These are phyloP conservation scores for Polyergus mexicanus DNA, from an alignment of 1,140 invertebrate species.

Conservation along the genomic window DNA sequence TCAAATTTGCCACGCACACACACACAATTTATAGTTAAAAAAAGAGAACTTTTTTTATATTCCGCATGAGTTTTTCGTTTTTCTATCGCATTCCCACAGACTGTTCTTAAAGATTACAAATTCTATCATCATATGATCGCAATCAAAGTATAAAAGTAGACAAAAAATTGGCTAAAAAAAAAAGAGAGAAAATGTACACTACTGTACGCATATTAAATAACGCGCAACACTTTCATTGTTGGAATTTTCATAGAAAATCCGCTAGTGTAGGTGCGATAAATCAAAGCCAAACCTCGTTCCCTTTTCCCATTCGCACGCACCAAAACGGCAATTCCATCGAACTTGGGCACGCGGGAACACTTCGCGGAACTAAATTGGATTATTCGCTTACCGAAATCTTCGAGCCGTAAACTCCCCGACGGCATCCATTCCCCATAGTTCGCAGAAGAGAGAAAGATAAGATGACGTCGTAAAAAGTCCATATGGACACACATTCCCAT, in stretches of 20 bases:
- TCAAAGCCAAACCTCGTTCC: slow-evolving; percentile 13
- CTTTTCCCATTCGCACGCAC: slow-evolving; percentile 17
- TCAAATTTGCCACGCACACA: not conserved
- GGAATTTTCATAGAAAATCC: slow-evolving; percentile 16
- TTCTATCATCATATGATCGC: not conserved
- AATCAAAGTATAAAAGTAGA: not conserved
- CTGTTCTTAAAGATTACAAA: not conserved
- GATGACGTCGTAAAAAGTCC: slow-evolving; percentile 20
- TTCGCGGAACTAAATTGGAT: slow-evolving; percentile 45
- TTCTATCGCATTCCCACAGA: not conserved
- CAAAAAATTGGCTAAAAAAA: not conserved
- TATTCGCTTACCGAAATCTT: slow-evolving; percentile 46
- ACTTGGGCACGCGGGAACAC: slow-evolving; percentile 16
- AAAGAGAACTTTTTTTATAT: not conserved
- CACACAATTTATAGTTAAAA: not conserved
- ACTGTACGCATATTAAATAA: not conserved
- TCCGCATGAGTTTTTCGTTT: not conserved
- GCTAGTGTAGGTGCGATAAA: slow-evolving; percentile 39
- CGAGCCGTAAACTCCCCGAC: slow-evolving; percentile 19
- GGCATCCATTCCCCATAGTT: slow-evolving; percentile 10
- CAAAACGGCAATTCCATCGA: slow-evolving; percentile 35
- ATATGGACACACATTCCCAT: not conserved
- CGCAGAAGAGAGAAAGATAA: slow-evolving; percentile 6
- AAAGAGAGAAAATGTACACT: not conserved
- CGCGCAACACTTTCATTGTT: slow-evolving; percentile 3